Base-by-base conservation (phyloP, 2,888 invertebrate species). In the Caradrina kadenii region DNA sequence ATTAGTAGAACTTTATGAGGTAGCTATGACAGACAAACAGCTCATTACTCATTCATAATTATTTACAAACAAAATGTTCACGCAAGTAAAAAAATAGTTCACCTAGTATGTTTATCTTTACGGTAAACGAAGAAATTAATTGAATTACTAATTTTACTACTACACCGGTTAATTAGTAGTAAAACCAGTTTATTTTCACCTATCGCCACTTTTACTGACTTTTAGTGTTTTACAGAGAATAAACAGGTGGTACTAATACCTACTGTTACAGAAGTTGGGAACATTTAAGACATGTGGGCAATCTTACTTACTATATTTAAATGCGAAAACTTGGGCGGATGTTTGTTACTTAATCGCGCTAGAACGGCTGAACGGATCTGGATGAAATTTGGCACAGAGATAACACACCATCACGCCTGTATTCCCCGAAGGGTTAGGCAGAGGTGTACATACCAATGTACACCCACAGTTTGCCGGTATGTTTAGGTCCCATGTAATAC, bases 201-300 rank as follows among this genome's bases (percentile, higher is more conserved):
- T 39, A 63, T 63, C 10, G 31, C 52, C 50, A 52, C 21, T 60
- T 55, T 53, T 2, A 48, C 49, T 19, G 76, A 78, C 73, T 50
- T 76, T 72, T 66, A 76, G 13, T 49, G 13, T 11, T 26, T 59
- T 55, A 60, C 1, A 19, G 79, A 78, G 78, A 17, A 48, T n/a
- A 72, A 19, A 5, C 73, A 65, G 63, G 21, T 65, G 52, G 15
- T 63, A 42, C 17, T 13, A 73, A 54, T 64, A n/a, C 59, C 52
- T 66, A 42, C n/a, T n/a, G n/a, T 19, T n/a, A n/a, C 54, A 63
- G 76, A 35, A 39, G 31, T 42, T 11, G 49, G 15, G 5, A 62
- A 55, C 53, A 2, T 61, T 61, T 56, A 6, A 39, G 31, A 26
- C 3, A 11, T 10, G 13, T 15, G 26, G 1, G 26, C 26, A 26